These are phyloP conservation scores for Heliocidaris tuberculata DNA, from an alignment of 35 echinoderm and acorn worm genomes.

Conservation along the genomic window DNA sequence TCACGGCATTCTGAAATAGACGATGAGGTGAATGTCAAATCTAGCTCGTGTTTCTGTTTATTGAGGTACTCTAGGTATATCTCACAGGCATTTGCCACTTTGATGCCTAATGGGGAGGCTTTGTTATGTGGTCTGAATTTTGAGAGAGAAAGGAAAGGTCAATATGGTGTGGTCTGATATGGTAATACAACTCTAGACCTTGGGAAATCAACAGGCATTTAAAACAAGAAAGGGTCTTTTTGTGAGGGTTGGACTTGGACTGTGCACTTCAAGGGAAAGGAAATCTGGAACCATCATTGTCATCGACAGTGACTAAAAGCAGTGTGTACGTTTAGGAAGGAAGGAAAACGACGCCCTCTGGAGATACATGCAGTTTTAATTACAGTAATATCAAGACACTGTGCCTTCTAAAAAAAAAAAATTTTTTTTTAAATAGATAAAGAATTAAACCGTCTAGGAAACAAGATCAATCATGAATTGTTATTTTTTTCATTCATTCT, in stretches of 20 bases:
- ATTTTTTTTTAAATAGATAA: no score
- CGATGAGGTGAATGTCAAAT: neutral
- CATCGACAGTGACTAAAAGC: no score
- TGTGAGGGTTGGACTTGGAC: neutral
- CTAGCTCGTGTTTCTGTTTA: neutral
- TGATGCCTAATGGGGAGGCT: neutral
- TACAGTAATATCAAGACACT: no score
- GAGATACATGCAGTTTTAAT: no score
- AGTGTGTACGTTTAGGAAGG: no score
- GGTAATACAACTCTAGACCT: neutral
- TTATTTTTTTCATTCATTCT: no score
- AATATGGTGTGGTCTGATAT: neutral
- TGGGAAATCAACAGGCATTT: neutral
- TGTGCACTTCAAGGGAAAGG: neutral
- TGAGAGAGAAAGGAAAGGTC: neutral
- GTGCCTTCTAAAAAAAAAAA: no score
- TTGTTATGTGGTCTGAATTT: neutral
- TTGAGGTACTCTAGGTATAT: neutral
- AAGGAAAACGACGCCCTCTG: no score
- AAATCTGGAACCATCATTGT: neutral
- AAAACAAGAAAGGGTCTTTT: neutral
- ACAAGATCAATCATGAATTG: no score
- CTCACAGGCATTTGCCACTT: neutral
- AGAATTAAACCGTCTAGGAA: no score
- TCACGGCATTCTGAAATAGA: neutral